These are phyloP conservation scores for Alectoris magna DNA, from an alignment of 2,797 vertebrate genomes.

Conservation along the genomic window DNA sequence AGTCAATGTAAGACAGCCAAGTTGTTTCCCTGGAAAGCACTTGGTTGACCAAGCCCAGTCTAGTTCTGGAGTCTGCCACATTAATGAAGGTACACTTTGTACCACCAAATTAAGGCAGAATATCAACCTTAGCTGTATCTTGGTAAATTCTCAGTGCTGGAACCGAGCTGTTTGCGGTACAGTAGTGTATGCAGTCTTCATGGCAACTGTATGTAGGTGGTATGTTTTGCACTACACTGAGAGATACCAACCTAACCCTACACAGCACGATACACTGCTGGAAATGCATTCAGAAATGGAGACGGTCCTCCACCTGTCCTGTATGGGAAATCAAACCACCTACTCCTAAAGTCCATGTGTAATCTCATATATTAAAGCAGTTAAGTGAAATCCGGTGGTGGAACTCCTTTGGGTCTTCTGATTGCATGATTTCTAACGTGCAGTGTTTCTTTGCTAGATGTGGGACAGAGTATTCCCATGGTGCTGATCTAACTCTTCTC, in stretches of 20 bases:
- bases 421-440: background rate
- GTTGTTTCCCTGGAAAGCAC: background rate
- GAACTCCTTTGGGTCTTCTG: background rate
- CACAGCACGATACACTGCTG: fast-evolving
- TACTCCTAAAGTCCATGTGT: background rate
- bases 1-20: background rate
- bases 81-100: background rate
- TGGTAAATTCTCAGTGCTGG: background rate
- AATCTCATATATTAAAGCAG: background rate
- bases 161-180: background rate
- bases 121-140: background rate
- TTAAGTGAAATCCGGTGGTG: fast-evolving
- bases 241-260: background rate
- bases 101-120: background rate
- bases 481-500: fast-evolving
- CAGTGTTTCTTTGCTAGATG: background rate
- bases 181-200: background rate
- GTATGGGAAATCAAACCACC: background rate
- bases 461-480: background rate
- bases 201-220: background rate
- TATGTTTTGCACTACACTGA: fast-evolving
- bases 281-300: background rate
- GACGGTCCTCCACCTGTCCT: background rate
- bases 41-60: background rate
- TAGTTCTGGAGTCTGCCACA: background rate